Evolutionary conservation across 2,888 invertebrate species (phyloP), one percentile per base, ranked within the genome.

Genomic region (Seladonia tumulorum): DNA sequence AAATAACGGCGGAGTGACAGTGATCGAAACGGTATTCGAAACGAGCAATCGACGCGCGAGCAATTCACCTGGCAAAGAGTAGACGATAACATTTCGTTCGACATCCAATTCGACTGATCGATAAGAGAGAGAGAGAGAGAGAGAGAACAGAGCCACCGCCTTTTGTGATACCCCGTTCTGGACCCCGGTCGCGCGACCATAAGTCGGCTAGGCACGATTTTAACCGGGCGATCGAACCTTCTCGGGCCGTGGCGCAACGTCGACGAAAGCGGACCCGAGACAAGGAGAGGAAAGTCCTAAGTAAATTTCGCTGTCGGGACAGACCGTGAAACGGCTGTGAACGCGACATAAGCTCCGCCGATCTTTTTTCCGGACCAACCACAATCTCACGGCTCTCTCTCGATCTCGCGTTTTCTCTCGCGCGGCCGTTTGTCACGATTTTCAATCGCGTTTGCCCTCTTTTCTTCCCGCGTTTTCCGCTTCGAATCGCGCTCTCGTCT

Each of bases 231-330:
- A 79, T 87, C 75, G 77, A 87, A 74, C 16, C n/a, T 5, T 45
- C n/a, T 14, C 66, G 68, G 10, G n/a, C 22, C 39, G 22, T 22
- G 22, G 45, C 14, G n/a, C n/a, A n/a, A 0, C 66, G 42, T 70
- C n/a, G 14, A n/a, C n/a, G n/a, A 70, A 70, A 60, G 79, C 53
- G 71, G 71, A 70, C 57, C 47, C 63, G 77, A 74, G 74, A 76
- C 81, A 87, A 72, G 83, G 78, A 71, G 39, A 35, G 35, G 42
- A 63, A 83, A 86, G 85, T 87, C 75, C 77, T 90, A 90, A 90
- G 87, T 90, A 90, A 90, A 90, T 90, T 90, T 82, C 83, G 66
- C 49, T 90, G 89, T 90, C 78, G 80, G 22, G 74, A 72, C 72
- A 80, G 70, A 63, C 35, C 73, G 42, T 80, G 79, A 85, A 86